Evolutionary conservation across 2,888 invertebrate genomes (phyloP).

Genomic region (Agelastica alni): DNA sequence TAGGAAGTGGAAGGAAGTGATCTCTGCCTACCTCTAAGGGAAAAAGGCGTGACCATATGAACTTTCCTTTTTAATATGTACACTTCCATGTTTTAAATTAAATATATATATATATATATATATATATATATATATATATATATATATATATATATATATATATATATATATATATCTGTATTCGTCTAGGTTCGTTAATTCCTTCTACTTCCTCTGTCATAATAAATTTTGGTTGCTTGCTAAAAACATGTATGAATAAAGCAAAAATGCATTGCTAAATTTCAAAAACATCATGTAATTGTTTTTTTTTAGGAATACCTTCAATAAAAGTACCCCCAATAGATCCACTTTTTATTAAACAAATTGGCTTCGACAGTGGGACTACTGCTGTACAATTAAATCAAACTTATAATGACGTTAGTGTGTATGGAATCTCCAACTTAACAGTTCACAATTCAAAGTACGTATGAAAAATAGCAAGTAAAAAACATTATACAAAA

Average conservation of each 20-base stretch:
- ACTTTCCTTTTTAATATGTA: too few species aligned
- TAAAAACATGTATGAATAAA: too few species aligned
- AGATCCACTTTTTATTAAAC: slow-evolving; percentile 25
- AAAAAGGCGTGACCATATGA: too few species aligned
- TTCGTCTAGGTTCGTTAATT: background rate
- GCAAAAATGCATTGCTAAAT: too few species aligned
- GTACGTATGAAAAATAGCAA: too few species aligned
- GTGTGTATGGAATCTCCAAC: too few species aligned
- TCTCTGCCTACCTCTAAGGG: too few species aligned
- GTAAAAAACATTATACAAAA: too few species aligned
- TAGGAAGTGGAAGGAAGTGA: too few species aligned
- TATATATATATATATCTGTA: background rate
- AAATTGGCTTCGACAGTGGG: slow-evolving; percentile 31
- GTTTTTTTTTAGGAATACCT: slow-evolving; percentile 26
- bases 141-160: background rate
- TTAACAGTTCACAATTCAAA: too few species aligned
- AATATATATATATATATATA: background rate
- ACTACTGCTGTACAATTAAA: slow-evolving; percentile 29
- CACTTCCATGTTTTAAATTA: too few species aligned
- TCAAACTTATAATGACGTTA: slow-evolving; percentile 27
- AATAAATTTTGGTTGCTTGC: background rate
- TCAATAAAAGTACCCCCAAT: slow-evolving; percentile 23
- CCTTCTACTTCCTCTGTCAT: background rate
- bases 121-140: background rate
- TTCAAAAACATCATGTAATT: too few species aligned